A percentile compares a stretch with the other conserved stretches of the same genome.
Evolutionary conservation across 2,797 vertebrate genomes (phyloP).

Genomic region (Sebastes nivosus): DNA sequence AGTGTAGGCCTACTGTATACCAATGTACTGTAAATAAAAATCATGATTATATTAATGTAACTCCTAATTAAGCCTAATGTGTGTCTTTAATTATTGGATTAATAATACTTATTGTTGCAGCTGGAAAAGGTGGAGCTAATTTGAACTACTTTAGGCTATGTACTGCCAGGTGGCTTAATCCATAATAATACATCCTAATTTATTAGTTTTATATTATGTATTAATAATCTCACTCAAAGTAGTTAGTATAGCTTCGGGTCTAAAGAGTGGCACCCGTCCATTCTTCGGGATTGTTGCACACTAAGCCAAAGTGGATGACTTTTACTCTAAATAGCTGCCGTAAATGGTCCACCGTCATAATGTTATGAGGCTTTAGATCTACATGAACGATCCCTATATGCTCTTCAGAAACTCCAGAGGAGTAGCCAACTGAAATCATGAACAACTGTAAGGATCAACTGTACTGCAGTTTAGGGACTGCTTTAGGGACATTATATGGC

Average conservation of each 20-base stretch:
- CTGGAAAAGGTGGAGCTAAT: too few relatives aligned
- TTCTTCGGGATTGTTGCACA: not conserved
- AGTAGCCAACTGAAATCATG: not conserved
- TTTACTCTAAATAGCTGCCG: not conserved
- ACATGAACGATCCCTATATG: not conserved
- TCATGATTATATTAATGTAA: not conserved
- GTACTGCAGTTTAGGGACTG: not conserved
- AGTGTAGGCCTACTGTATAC: too few relatives aligned
- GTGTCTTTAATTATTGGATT: too few relatives aligned
- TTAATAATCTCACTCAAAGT: too few relatives aligned
- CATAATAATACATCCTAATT: too few relatives aligned
- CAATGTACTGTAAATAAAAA: too few relatives aligned
- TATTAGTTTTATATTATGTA: too few relatives aligned
- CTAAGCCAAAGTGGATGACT: not conserved
- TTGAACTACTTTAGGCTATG: too few relatives aligned
- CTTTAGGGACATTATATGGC: not conserved
- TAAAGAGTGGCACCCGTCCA: not conserved
- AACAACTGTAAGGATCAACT: not conserved
- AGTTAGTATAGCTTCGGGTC: not conserved
- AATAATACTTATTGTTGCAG: too few relatives aligned
- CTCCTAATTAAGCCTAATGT: not conserved
- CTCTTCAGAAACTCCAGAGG: not conserved
- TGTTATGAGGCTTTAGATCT: slow-evolving; percentile 6
- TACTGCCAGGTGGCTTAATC: too few relatives aligned
- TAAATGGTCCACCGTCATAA: slow-evolving; percentile 2